Evolutionary conservation across 2,113 vertebrate genomes (phyloP), one percentile per base, ranked within the genome.

Genomic region (Cebus imitator): DNA sequence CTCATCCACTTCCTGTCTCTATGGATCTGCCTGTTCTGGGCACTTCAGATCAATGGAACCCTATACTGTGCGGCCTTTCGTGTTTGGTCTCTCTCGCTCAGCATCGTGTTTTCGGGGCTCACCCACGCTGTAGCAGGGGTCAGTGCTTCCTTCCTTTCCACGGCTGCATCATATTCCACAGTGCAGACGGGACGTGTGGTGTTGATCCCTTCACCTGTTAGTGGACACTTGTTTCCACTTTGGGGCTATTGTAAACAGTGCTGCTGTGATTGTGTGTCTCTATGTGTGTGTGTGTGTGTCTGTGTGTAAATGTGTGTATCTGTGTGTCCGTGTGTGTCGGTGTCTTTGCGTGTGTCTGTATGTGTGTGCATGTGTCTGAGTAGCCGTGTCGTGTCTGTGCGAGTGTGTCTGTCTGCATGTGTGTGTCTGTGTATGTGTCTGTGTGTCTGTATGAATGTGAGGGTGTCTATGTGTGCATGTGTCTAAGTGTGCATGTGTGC

Each of bases 81-180:
- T 17, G 66, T 27, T 55, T 37, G 50, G 57, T 43, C 55, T 14
- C 61, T 78, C 17, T 45, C 13, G 0, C 64, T 83, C 70, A 11
- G 35, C 14, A 0, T 10, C 10, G 6, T 8, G 14, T 5, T 5
- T 61, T 43, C 2, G 5, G 30, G 32, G 45, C 10, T 35, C 43
- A 35, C 9, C 50, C 35, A 1, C 0, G 0, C 3, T 16, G 27
- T 0, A 5, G 25, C 12, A 0, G 3, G 35, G 9, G 37, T 43
- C 78, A 32, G 50, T 0, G n/a, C 27, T 27, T 14, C 9, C 1
- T 18, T 32, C 55, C 18, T 85, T 50, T 37, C 1, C 45, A n/a
- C 0, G 32, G 32, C 84, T 64, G 40, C n/a, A 57, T 61, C 40
- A 30, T n/a, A 13, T 18, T 61, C 78, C 50, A 52, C 50, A 50